Base-by-base conservation (phyloP, 2,113 vertebrate genomes). In the Apistogramma diplotaenia region DNA sequence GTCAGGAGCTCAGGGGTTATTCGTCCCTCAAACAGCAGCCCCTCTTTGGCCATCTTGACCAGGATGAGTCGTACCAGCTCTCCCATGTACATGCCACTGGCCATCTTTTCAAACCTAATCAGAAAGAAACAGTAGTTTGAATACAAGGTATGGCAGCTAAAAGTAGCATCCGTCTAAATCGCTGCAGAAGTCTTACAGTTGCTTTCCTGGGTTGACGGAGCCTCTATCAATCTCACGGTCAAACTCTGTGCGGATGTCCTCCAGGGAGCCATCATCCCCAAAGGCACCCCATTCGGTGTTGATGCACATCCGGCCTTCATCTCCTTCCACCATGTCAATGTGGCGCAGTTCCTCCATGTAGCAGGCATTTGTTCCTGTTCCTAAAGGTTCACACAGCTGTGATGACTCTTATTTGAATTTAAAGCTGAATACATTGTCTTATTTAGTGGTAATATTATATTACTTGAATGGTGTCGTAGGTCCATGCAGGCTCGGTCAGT, bases 261-360 rank as follows among this genome's bases (percentile, higher is more conserved):
- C 96, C n/a, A 98, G 85, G 0, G 93, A 95, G 15, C 97, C 97
- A 0, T 98, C 95, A 0, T 98, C 97, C 11, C 97, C 97, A 2
- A 98, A 98, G 21, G 97, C 96, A 0, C 97, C 97, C 97, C 97
- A 98, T 91, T 98, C 97, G 0, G 97, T 99, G 95, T 99, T 99
- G 80, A 99, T 96, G 91, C 97, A 99, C 98, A 99, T 99, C 46
- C 98, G 93, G 8, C 98, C 98, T 87, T 99, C 98, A 0, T 99
- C 98, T 0, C 98, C 98, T 70, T 99, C 98, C 93, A 99, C 97
- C 94, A 96, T 86, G 92, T 99, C 98, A 0, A 99, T 98, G 92
- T 99, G 96, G 27, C 98, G 87, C 95, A 99, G 87, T 29, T 99
- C 98, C 91, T 99, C 98, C 98, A 99, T 99, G 94, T 99, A 99